Evolutionary conservation across 2,888 invertebrate genomes (phyloP).

Genomic region (Euplagia quadripunctaria): DNA sequence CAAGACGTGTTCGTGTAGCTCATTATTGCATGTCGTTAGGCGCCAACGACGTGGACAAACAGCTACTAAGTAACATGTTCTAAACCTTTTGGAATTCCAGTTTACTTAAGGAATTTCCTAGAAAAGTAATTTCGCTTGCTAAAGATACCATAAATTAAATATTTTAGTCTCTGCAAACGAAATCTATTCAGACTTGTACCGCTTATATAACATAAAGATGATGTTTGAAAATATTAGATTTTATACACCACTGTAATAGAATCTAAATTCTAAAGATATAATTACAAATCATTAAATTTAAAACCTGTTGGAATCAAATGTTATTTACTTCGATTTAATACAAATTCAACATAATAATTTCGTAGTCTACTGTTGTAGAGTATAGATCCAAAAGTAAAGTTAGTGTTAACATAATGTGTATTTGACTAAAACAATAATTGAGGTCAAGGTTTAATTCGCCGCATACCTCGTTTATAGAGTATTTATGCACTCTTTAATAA

Average conservation of each 20-base stretch:
- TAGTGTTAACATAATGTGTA: neutral
- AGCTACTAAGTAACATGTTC: slow-evolving; percentile 52
- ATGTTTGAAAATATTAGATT: neutral
- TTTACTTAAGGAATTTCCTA: slow-evolving; percentile 35
- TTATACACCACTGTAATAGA: too few relatives aligned
- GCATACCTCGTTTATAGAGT: neutral
- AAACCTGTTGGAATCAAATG: too few relatives aligned
- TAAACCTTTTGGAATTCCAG: slow-evolving; percentile 37
- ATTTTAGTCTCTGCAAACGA: neutral
- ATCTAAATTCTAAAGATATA: too few relatives aligned
- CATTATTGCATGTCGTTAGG: slow-evolving; percentile 84
- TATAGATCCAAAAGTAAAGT: neutral
- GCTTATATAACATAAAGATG: neutral
- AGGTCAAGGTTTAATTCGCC: neutral
- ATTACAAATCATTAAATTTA: too few relatives aligned
- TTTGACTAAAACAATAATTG: neutral
- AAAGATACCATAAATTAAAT: neutral
- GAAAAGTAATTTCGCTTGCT: slow-evolving; percentile 25
- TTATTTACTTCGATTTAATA: too few relatives aligned
- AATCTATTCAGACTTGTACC: neutral
- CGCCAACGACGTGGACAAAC: slow-evolving; percentile 70
- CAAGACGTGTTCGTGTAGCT: slow-evolving; percentile 66
- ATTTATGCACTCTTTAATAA: neutral
- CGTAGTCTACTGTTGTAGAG: neutral
- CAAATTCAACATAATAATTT: neutral